Conservation (phyloP, 1,140 invertebrate genomes). For the Drosophila nebulosa region DNA sequence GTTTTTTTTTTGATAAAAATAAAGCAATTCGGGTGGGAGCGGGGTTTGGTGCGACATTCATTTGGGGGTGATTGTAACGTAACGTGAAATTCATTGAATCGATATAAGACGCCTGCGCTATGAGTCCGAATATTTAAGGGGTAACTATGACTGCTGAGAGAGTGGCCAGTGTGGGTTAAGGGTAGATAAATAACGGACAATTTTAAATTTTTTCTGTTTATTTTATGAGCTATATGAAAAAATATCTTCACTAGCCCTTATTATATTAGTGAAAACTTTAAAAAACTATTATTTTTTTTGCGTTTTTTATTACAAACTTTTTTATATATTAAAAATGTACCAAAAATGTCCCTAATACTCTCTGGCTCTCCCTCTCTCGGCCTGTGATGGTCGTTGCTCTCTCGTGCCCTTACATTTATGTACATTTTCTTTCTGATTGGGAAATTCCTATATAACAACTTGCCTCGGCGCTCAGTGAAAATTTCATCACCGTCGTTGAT, state of each 20-base stretch:
- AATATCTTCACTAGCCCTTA: no score
- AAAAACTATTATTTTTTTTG: rapidly evolving
- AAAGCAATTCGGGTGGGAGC: conserved; percentile 1
- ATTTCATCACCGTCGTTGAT: conserved; percentile 79
- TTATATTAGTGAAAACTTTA: no score
- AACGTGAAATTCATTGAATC: conserved; percentile 65
- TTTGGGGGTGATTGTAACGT: conserved; percentile 48
- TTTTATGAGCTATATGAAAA: no score
- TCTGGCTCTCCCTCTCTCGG: not conserved
- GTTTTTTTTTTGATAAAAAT: conserved; percentile 51
- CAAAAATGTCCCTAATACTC: not conserved
- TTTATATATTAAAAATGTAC: not conserved
- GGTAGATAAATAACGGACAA: conserved; percentile 31
- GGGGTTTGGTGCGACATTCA: not conserved
- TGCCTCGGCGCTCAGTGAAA: conserved; percentile 66
- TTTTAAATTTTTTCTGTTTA: not conserved
- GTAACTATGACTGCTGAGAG: conserved; percentile 6
- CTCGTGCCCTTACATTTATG: conserved; percentile 35
- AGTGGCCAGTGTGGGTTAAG: conserved; percentile 42
- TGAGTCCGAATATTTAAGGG: not conserved
- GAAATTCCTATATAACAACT: conserved; percentile 66
- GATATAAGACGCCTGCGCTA: conserved; percentile 61
- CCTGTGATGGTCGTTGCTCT: conserved; percentile 1
- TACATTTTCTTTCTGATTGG: conserved; percentile 52
- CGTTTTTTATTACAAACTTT: not conserved